Conservation (phyloP, 1,140 invertebrate genomes). For the Lethrus apterus region DNA sequence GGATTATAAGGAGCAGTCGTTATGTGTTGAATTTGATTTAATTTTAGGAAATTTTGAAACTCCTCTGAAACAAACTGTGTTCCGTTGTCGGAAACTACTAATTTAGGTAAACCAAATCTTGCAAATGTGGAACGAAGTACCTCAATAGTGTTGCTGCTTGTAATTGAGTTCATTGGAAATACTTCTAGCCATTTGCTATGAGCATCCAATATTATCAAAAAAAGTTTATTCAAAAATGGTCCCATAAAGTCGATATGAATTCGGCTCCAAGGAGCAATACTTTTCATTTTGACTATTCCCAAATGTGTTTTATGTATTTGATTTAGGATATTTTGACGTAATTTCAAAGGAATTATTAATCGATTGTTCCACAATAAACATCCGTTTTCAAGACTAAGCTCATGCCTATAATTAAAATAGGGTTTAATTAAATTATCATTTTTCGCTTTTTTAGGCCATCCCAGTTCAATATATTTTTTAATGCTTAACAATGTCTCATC, state of each 20-base stretch:
- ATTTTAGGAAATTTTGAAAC: too few species aligned
- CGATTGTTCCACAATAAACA: constrained; percentile 30
- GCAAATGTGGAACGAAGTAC: constrained; percentile 29
- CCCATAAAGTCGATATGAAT: constrained; percentile 42
- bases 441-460: too few species aligned
- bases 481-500: too few species aligned
- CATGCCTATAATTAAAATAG: constrained; percentile 7
- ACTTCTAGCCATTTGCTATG: constrained; percentile 42
- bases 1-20: too few species aligned
- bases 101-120: constrained; percentile 34
- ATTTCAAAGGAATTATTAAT: constrained; percentile 26
- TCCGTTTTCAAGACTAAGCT: constrained; percentile 7
- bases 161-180: constrained; percentile 16
- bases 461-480: too few species aligned
- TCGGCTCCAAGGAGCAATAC: too few species aligned
- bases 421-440: too few species aligned
- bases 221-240: constrained; percentile 36
- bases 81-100: constrained; percentile 39
- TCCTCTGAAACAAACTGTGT: constrained; percentile 35
- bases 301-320: constrained; percentile 10
- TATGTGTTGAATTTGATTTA: too few species aligned
- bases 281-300: constrained; percentile 16
- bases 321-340: constrained; percentile 20
- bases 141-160: constrained; percentile 20
- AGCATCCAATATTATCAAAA: constrained; percentile 43